A percentile compares a stretch with the other conserved stretches of the same genome.
These are phyloP conservation scores for Hirundichthys speculiger DNA, from an alignment of 2,113 vertebrate species.

Conservation along the genomic window DNA sequence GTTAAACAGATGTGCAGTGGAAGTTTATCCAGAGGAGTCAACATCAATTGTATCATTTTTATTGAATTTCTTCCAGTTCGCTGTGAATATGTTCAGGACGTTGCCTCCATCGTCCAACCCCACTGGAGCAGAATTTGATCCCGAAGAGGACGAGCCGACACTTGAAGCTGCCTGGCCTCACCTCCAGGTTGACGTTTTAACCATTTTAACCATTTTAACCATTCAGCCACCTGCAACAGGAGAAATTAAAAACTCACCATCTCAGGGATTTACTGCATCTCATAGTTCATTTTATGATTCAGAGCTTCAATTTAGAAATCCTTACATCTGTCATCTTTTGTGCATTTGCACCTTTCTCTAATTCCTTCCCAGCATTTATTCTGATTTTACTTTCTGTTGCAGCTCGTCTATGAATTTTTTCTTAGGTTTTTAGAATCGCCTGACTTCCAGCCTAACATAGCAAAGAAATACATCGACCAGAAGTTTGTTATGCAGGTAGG, in stretches of 20 bases:
- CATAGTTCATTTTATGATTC: no score
- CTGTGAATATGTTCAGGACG: slow-evolving; percentile 97
- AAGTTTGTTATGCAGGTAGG: slow-evolving; percentile 98
- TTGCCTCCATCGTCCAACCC: slow-evolving; percentile 97
- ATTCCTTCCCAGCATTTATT: neutral
- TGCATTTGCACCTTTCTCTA: neutral
- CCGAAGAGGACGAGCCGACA: slow-evolving; percentile 96
- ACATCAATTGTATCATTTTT: neutral
- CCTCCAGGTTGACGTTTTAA: slow-evolving; percentile 83
- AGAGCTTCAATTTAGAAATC: neutral
- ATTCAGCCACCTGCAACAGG: neutral
- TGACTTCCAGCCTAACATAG: slow-evolving; percentile 97
- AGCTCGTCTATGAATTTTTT: slow-evolving; percentile 99
- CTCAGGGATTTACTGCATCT: no score
- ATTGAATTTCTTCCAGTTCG: slow-evolving; percentile 82
- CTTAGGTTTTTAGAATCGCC: slow-evolving; percentile 98
- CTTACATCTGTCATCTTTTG: neutral
- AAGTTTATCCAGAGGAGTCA: neutral
- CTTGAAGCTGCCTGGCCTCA: slow-evolving; percentile 98
- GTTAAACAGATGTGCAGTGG: no score
- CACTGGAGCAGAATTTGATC: slow-evolving; percentile 97
- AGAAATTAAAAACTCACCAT: neutral
- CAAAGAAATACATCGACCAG: slow-evolving; percentile 99
- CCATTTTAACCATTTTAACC: neutral
- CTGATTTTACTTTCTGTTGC: slow-evolving; percentile 47